Conservation (phyloP, 2,888 invertebrate species). For the Spicauda simplicius region DNA sequence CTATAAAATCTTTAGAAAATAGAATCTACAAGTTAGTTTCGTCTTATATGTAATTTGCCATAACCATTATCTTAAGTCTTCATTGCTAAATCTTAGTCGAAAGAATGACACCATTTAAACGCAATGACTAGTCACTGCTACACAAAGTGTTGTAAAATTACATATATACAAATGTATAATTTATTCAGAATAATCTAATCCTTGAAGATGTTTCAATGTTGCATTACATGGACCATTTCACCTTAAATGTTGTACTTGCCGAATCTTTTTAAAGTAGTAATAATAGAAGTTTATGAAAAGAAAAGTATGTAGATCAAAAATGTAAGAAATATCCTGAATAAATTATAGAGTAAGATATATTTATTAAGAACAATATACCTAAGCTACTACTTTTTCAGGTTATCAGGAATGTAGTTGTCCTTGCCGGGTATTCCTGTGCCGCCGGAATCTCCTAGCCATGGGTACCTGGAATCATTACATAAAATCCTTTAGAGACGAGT, state of each 20-base stretch:
- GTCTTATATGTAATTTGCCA: conserved; percentile 3
- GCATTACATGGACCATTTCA: neutral
- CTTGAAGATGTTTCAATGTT: conserved; percentile 12
- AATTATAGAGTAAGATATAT: conserved; percentile 19
- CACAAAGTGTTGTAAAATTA: conserved; percentile 52
- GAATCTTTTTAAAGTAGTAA: neutral
- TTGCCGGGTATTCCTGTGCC: conserved; percentile 92
- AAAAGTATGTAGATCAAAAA: neutral
- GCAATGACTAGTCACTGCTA: conserved; percentile 73
- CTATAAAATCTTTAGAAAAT: neutral
- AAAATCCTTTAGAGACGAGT: no score
- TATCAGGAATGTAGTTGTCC: conserved; percentile 93
- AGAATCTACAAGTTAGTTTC: conserved; percentile 1
- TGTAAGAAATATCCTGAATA: conserved; percentile 19
- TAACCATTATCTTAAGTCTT: conserved; percentile 26
- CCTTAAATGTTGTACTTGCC: neutral
- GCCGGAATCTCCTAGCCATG: conserved; percentile 95
- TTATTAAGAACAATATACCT: conserved; percentile 6
- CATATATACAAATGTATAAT: conserved; percentile 47
- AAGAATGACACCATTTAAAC: conserved; percentile 45
- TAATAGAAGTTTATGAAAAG: neutral
- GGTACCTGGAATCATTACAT: conserved; percentile 84
- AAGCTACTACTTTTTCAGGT: conserved; percentile 70
- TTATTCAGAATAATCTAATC: conserved; percentile 52
- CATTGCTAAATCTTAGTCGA: conserved; percentile 25